Conservation (phyloP, 37 sponge, comb jelly and placozoan species). For the Lycopodina hypogea region DNA sequence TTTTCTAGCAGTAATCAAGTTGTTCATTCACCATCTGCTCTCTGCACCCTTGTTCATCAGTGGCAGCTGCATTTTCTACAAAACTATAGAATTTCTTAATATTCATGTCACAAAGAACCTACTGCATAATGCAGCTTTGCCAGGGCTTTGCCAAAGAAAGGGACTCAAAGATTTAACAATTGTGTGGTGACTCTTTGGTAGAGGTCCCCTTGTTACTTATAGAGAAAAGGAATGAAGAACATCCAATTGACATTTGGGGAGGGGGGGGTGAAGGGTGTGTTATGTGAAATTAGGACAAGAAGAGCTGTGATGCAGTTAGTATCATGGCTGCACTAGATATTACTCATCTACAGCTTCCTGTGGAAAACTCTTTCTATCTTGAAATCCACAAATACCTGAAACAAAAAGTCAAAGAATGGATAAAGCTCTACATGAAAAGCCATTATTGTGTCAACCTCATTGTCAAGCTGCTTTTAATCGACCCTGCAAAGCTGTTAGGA, state of each 20-base stretch:
- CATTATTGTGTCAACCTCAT: conserved; percentile 81
- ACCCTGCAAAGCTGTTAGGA: conserved; percentile 85
- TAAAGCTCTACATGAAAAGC: conserved; percentile 80
- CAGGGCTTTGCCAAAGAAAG: conserved; percentile 56
- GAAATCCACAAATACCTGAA: conserved; percentile 77
- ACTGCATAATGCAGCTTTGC: conserved; percentile 92
- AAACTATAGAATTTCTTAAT: conserved; percentile 97
- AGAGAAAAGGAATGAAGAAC: conserved; percentile 90
- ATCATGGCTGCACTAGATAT: conserved; percentile 87
- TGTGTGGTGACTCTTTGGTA: conserved; percentile 99
- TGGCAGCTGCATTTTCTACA: conserved; percentile 81
- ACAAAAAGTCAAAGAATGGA: conserved; percentile 81
- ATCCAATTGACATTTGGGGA: conserved; percentile 97
- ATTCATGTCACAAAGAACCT: conserved; percentile 86
- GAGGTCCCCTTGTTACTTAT: conserved; percentile 90
- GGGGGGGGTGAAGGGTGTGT: conserved; percentile 97
- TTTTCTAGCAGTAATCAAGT: conserved; percentile 74
- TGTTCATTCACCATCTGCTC: conserved; percentile 93
- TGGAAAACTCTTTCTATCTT: conserved; percentile 79
- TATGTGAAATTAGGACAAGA: conserved; percentile 98
- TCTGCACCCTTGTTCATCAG: conserved; percentile 87
- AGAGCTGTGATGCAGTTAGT: conserved; percentile 92
- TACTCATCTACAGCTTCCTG: conserved; percentile 80
- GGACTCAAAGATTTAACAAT: conserved; percentile 80
- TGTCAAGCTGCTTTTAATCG: conserved; percentile 82